Percentiles rank a stretch among this genome's conserved stretches.
Conservation (phyloP, 2,888 invertebrate species). For the Drosophila subsilvestris region DNA sequence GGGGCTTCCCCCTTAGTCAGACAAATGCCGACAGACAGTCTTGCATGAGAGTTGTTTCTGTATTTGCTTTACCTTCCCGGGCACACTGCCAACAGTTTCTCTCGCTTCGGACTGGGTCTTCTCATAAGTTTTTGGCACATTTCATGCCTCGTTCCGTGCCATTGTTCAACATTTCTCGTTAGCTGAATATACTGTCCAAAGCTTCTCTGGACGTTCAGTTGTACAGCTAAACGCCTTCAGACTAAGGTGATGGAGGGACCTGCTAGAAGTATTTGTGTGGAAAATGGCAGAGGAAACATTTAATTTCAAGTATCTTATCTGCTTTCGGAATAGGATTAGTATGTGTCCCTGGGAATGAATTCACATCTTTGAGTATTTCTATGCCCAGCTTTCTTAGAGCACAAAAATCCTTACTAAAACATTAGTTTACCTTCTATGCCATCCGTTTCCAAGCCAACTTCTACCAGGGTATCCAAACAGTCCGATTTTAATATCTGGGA, state of each 20-base stretch:
- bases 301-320: too few species aligned
- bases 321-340: conserved; percentile 3
- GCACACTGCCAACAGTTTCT: conserved; percentile 62
- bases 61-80: conserved; percentile 46
- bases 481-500: conserved; percentile 1
- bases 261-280: background rate
- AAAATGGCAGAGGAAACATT: background rate
- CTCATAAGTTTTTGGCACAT: conserved; percentile 51
- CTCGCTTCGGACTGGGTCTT: conserved; percentile 29
- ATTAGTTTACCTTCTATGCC: too few species aligned
- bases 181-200: conserved; percentile 20
- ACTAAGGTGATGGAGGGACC: background rate
- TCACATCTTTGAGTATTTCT: background rate
- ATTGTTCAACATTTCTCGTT: conserved; percentile 41
- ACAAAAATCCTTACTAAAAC: too few species aligned
- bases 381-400: too few species aligned
- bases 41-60: background rate
- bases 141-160: conserved; percentile 59
- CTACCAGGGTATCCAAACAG: background rate
- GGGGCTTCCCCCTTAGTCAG: conserved; percentile 38
- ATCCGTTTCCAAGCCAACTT: background rate
- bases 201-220: background rate
- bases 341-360: too few species aligned
- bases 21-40: conserved; percentile 46
- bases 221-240: background rate